Evolutionary conservation across 2,888 invertebrate genomes (phyloP), one percentile per base, ranked within the genome.

Genomic region (Thecocarcelia acutangulata): DNA sequence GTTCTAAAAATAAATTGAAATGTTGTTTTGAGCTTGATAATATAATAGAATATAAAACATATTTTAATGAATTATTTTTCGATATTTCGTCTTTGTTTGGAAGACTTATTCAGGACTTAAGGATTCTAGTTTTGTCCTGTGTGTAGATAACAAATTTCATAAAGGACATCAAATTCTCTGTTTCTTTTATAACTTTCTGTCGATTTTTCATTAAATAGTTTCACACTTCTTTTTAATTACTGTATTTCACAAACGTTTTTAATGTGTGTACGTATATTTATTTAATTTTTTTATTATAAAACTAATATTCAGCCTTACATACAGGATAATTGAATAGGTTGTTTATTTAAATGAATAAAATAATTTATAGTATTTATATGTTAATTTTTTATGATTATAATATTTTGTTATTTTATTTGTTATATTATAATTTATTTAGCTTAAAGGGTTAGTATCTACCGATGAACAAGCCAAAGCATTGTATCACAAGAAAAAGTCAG

Each of bases 371-470:
- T 33, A 8, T 33, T 33, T 9, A 33, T 46, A 37, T 72, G 42
- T 15, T 21, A 42, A 42, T 54, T 58, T 15, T 11, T 17, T 50
- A 68, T 63, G 66, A 61, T 74, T 81, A 54, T 66, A 64, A 44
- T 80, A 78, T 52, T 59, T 72, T 80, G 61, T 72, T 58, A 78
- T 75, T 82, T 81, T 52, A 56, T 72, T 83, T 73, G 15, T n/a
- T 61, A 50, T 52, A 52, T 40, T 50, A 17, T 13, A 61, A 56
- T 63, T 24, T 40, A 82, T 84, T 79, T 85, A 90, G 90, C 86
- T 89, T 19, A 85, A 86, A 59, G 86, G 86, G 78, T 88, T 90
- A 86, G 86, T 90, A 80, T 88, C 89, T 21, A 86, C 86, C 44
- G 86, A 87, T 42, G 89, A 89, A 68, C 86, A 87, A 84, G 84